Percentiles rank a stretch among this genome's conserved stretches.
These are phyloP conservation scores for Muricea muricata DNA, from an alignment of 92 coral and sea anemone species.

Conservation along the genomic window DNA sequence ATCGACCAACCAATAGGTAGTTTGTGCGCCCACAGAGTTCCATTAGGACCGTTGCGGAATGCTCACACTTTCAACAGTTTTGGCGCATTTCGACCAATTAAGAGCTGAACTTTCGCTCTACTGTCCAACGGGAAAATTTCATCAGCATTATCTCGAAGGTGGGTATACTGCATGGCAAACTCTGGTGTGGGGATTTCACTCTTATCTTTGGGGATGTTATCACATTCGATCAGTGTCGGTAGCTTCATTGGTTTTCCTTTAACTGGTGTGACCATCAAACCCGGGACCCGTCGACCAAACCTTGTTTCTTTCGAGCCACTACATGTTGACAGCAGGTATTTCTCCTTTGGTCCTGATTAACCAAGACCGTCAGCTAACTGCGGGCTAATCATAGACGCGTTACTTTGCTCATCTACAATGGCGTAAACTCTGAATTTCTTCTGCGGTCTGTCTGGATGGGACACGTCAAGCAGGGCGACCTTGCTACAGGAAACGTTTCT, in stretches of 20 bases:
- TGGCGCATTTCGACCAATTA: constrained; percentile 1
- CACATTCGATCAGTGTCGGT: no score
- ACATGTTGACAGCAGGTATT: background rate
- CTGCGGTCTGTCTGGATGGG: constrained; percentile 33
- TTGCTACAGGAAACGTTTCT: constrained; percentile 63
- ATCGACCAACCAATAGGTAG: background rate
- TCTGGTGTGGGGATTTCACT: no score
- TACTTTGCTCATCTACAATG: constrained; percentile 64
- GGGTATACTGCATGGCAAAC: no score
- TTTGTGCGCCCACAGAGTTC: background rate
- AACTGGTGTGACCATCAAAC: no score
- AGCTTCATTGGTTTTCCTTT: no score
- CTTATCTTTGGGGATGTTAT: no score
- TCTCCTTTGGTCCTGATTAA: background rate
- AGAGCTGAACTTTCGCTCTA: background rate
- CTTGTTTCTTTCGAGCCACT: no score
- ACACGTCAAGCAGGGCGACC: constrained; percentile 49
- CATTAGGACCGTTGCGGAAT: background rate
- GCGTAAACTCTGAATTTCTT: no score
- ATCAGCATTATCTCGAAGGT: no score
- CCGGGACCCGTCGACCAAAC: no score
- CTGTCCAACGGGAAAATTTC: background rate
- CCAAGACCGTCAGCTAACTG: background rate
- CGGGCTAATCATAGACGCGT: constrained; percentile 48
- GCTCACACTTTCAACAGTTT: background rate